Percentiles rank a stretch among this genome's conserved stretches.
Conservation (phyloP, 1,140 invertebrate genomes). For the Bombus huntii region DNA sequence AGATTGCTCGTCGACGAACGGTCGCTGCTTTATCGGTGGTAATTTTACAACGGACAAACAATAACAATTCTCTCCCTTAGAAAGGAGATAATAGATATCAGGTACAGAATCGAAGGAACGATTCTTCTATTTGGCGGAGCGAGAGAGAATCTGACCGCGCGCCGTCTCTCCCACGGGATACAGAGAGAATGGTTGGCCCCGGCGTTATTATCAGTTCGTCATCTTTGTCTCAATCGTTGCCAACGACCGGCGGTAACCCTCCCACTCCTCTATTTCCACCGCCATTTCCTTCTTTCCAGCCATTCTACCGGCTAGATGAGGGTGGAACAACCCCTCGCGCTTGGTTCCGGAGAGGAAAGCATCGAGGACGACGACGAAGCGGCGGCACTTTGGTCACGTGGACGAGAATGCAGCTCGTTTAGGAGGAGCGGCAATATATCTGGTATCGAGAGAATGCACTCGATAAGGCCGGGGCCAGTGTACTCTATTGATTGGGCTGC, state of each 20-base stretch:
- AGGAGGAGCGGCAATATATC: constrained; percentile 53
- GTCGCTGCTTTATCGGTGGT: constrained; percentile 20
- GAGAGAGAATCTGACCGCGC: too few relatives aligned
- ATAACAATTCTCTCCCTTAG: constrained; percentile 28
- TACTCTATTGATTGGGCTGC: constrained; percentile 74
- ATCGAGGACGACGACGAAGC: constrained; percentile 1
- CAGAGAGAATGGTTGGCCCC: background rate
- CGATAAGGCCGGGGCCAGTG: constrained; percentile 69
- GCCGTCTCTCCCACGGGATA: background rate
- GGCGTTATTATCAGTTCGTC: constrained; percentile 58
- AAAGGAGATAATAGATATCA: background rate
- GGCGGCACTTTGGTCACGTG: constrained; percentile 43
- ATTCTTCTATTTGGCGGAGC: constrained; percentile 5
- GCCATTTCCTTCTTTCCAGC: constrained; percentile 50
- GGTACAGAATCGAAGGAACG: background rate
- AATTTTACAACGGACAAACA: constrained; percentile 36
- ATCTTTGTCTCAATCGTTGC: constrained; percentile 51
- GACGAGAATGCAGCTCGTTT: constrained; percentile 59
- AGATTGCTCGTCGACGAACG: constrained; percentile 33
- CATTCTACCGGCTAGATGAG: constrained; percentile 50
- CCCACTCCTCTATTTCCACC: background rate
- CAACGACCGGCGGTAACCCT: constrained; percentile 28
- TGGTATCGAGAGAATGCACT: constrained; percentile 72
- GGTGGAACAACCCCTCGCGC: constrained; percentile 49
- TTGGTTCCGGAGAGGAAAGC: background rate